Percentiles rank a stretch among this genome's conserved stretches.
These are phyloP conservation scores for Sussaba pulchella DNA, from an alignment of 2,888 invertebrate species.

Conservation along the genomic window DNA sequence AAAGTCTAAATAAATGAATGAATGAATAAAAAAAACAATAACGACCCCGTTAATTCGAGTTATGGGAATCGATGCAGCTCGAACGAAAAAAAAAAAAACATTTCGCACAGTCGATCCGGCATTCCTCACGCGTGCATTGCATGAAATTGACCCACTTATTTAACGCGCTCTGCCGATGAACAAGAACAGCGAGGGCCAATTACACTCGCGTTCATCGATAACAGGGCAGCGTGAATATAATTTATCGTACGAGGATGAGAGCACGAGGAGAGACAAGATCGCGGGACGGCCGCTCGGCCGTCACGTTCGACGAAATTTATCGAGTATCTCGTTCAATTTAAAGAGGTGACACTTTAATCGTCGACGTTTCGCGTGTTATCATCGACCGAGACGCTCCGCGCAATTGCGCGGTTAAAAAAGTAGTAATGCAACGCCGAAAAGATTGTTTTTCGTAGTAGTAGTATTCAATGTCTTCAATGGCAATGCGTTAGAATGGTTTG, in stretches of 20 bases:
- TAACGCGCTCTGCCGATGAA: slow-evolving; percentile 35
- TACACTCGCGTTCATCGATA: slow-evolving; percentile 57
- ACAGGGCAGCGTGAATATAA: slow-evolving; percentile 56
- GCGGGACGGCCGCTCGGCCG: background rate
- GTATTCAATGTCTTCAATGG: too few relatives aligned
- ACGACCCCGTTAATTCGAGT: background rate
- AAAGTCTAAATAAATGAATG: too few relatives aligned
- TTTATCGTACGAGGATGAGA: slow-evolving; percentile 55
- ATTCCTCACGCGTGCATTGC: slow-evolving; percentile 23
- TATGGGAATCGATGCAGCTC: background rate
- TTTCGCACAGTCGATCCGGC: background rate
- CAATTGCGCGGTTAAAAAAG: too few relatives aligned
- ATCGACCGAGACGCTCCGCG: too few relatives aligned
- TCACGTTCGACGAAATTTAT: slow-evolving; percentile 1
- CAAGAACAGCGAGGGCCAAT: slow-evolving; percentile 50
- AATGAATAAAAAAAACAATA: background rate
- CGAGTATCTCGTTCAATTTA: background rate
- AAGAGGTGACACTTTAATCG: slow-evolving; percentile 1
- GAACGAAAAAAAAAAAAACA: slow-evolving; percentile 44
- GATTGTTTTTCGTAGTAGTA: too few relatives aligned
- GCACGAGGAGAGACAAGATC: slow-evolving; percentile 1
- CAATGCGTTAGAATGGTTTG: too few relatives aligned
- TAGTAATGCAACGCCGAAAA: too few relatives aligned
- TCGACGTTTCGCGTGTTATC: background rate
- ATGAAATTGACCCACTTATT: slow-evolving; percentile 63